Conservation (phyloP, 2,888 invertebrate species). For the Dione juno region DNA sequence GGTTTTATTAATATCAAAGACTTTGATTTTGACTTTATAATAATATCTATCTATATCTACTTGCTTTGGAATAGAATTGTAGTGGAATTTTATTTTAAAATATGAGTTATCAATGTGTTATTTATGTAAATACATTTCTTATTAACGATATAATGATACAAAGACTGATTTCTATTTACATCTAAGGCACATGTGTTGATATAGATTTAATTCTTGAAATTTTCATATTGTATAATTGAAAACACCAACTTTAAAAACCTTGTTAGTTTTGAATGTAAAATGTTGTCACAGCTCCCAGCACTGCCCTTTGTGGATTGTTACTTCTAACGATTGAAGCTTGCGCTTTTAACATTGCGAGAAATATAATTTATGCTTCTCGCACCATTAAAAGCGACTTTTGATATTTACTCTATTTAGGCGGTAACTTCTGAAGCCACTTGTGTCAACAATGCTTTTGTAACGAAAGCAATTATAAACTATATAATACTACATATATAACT, state of each 20-base stretch:
- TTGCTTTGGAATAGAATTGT: neutral
- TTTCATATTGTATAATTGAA: neutral
- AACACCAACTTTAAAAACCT: neutral
- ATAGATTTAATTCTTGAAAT: neutral
- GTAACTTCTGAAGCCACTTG: neutral
- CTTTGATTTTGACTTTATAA: neutral
- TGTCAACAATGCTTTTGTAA: constrained; percentile 1
- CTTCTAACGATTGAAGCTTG: neutral
- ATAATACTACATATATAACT: too few species aligned
- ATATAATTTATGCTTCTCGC: neutral
- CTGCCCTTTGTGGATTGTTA: neutral
- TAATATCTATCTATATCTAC: neutral
- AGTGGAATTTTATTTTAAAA: too few species aligned
- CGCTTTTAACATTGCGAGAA: constrained; percentile 6
- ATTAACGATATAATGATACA: too few species aligned
- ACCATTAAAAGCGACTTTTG: neutral
- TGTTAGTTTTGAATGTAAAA: neutral
- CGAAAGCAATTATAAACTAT: neutral
- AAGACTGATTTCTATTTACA: too few species aligned
- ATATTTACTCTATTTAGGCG: neutral
- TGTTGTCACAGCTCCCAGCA: neutral
- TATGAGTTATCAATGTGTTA: too few species aligned
- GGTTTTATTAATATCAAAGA: neutral
- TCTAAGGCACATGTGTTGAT: too few species aligned
- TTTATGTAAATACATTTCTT: too few species aligned